A percentile compares a stretch with the other conserved stretches of the same genome.
Evolutionary conservation across 2,888 invertebrate genomes (phyloP).

Genomic region (Acleris cristana): DNA sequence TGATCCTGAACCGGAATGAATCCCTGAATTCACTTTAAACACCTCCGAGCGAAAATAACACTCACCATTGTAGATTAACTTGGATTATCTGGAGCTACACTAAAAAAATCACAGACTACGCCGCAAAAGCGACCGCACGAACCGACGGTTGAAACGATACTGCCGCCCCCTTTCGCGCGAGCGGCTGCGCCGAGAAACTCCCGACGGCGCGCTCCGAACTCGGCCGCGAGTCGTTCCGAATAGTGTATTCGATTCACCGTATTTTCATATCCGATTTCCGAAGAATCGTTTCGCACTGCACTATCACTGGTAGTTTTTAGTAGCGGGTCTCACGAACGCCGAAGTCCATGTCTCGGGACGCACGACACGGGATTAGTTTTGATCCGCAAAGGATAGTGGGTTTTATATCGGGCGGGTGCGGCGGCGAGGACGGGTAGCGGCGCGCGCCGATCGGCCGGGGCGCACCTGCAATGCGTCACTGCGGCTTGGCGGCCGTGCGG

Average conservation of each 20-base stretch:
- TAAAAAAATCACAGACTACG: conserved; percentile 83
- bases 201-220: conserved; percentile 74
- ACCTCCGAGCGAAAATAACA: conserved; percentile 76
- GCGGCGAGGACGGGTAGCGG: conserved; percentile 89
- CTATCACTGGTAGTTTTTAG: conserved; percentile 59
- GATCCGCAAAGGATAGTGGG: conserved; percentile 85
- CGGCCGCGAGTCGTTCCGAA: conserved; percentile 76
- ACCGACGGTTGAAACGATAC: conserved; percentile 83
- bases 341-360: conserved; percentile 82
- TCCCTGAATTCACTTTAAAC: conserved; percentile 68
- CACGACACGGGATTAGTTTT: conserved; percentile 84
- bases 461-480: conserved; percentile 95
- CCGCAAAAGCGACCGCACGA: conserved; percentile 82
- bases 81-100: conserved; percentile 85
- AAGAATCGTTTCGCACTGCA: conserved; percentile 57
- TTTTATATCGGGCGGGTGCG: conserved; percentile 89
- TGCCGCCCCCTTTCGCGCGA: conserved; percentile 84
- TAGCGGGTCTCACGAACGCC: conserved; percentile 65
- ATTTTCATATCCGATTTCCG: conserved; percentile 75
- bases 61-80: conserved; percentile 85
- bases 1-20: conserved; percentile 54
- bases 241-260: conserved; percentile 75
- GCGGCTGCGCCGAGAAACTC: conserved; percentile 78
- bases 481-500: conserved; percentile 60
- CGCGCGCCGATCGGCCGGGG: conserved; percentile 90